A percentile compares a stretch with the other conserved stretches of the same genome.
phyloP scores from a whole-genome alignment of 2,113 vertebrate genomes.

The Sinocyclocheilus anophthalmus region DNA sequence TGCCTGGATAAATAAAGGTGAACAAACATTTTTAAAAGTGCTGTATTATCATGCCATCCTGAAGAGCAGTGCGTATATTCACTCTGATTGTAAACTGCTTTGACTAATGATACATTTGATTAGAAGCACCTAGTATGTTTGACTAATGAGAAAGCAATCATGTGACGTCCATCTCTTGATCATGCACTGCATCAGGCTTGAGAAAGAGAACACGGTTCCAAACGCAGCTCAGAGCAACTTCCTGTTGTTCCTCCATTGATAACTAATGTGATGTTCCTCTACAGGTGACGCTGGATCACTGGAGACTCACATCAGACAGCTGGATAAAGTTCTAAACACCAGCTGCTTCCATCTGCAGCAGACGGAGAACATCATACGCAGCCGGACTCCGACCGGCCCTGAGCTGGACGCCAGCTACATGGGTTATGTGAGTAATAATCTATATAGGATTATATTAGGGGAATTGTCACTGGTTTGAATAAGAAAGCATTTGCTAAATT shows the following conservation, averaged over 20 bases:
- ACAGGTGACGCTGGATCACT: constrained; percentile 80
- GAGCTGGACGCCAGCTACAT: constrained; percentile 90
- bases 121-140: constrained; percentile 21
- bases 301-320: constrained; percentile 83
- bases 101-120: constrained; percentile 46
- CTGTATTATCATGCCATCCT: too few species aligned
- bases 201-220: not conserved
- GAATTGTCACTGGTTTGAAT: not conserved
- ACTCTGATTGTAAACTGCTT: constrained; percentile 35
- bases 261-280: constrained; percentile 39
- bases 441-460: not conserved
- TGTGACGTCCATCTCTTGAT: constrained; percentile 17
- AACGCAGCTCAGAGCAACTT: not conserved
- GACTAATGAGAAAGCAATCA: constrained; percentile 18
- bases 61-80: not conserved
- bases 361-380: constrained; percentile 83
- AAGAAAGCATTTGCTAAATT: not conserved
- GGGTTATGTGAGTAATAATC: constrained; percentile 87
- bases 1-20: too few species aligned
- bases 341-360: constrained; percentile 88
- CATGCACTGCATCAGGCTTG: constrained; percentile 39
- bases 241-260: constrained; percentile 9
- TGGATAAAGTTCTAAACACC: constrained; percentile 83
- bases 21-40: too few species aligned
- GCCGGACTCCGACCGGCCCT: constrained; percentile 86